Evolutionary conservation across 2,888 invertebrate genomes (phyloP).

Genomic region (Acleris emargana): DNA sequence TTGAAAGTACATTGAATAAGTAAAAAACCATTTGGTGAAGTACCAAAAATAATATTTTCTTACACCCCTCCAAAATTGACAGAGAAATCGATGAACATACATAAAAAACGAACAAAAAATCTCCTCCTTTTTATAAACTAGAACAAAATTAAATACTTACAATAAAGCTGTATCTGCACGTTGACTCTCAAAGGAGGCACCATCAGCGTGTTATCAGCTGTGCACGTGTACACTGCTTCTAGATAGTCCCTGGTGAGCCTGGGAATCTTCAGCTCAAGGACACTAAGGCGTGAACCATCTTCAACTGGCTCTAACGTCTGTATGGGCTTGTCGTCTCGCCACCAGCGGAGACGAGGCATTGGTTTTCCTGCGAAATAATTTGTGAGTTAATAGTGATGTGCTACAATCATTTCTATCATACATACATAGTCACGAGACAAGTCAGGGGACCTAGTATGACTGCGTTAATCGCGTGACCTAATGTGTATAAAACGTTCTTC

Average conservation of each 20-base stretch:
- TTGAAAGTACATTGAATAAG: constrained; percentile 4
- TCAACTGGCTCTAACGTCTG: constrained; percentile 66
- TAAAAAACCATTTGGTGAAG: no score
- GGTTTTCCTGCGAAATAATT: constrained; percentile 65
- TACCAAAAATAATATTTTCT: no score
- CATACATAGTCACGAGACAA: no score
- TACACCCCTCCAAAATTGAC: no score
- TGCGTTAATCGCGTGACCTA: no score
- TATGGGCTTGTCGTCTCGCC: constrained; percentile 75
- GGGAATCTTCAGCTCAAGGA: constrained; percentile 66
- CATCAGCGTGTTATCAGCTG: constrained; percentile 88
- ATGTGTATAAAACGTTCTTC: no score
- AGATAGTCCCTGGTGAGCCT: constrained; percentile 85
- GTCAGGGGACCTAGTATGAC: no score
- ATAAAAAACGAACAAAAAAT: no score
- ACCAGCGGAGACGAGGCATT: constrained; percentile 76
- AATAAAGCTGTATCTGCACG: constrained; percentile 87
- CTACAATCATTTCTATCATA: no score
- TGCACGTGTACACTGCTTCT: constrained; percentile 87
- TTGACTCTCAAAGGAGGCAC: constrained; percentile 87
- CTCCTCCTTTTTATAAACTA: no score
- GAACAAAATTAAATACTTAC: no score
- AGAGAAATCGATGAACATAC: no score
- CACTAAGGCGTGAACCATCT: constrained; percentile 64
- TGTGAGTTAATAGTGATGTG: background rate